Percentiles rank a stretch among this genome's conserved stretches.
Conservation (phyloP, 2,888 invertebrate species). For the Syrista parreyssii region DNA sequence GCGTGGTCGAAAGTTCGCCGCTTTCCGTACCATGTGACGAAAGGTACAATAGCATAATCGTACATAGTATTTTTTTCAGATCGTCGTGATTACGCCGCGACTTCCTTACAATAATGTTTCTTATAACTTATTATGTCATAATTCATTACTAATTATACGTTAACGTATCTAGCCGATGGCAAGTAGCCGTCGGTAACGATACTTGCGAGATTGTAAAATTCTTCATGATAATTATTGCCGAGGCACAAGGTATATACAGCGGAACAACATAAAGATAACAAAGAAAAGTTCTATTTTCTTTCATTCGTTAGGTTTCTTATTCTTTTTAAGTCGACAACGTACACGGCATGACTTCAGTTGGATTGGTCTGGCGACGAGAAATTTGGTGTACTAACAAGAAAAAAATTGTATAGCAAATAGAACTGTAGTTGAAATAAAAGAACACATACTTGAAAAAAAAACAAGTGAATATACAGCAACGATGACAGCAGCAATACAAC, state of each 20-base stretch:
- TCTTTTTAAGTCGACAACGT: conserved; percentile 14
- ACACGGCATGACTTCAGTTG: conserved; percentile 18
- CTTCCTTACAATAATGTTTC: conserved; percentile 33
- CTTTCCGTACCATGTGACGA: conserved; percentile 40
- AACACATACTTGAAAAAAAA: conserved; percentile 49
- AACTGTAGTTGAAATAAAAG: conserved; percentile 58
- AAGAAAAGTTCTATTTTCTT: background rate
- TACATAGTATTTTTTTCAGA: conserved; percentile 39
- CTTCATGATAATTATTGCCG: conserved; percentile 6
- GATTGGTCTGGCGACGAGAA: conserved; percentile 39
- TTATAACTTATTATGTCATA: conserved; percentile 41
- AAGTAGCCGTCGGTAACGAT: conserved; percentile 23
- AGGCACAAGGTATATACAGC: background rate
- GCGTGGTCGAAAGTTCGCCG: conserved; percentile 29
- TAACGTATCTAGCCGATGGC: conserved; percentile 22
- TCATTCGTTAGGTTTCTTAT: background rate
- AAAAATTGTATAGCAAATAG: conserved; percentile 60
- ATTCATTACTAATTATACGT: conserved; percentile 39
- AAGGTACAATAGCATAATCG: conserved; percentile 39
- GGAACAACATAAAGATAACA: conserved; percentile 3
- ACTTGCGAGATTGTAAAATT: conserved; percentile 38
- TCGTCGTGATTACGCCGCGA: conserved; percentile 30
- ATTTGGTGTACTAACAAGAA: conserved; percentile 52
- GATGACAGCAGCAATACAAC: background rate
- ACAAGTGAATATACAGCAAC: conserved; percentile 11